Base-by-base conservation (phyloP, 2,113 vertebrate genomes). In the Boleophthalmus pectinirostris region DNA sequence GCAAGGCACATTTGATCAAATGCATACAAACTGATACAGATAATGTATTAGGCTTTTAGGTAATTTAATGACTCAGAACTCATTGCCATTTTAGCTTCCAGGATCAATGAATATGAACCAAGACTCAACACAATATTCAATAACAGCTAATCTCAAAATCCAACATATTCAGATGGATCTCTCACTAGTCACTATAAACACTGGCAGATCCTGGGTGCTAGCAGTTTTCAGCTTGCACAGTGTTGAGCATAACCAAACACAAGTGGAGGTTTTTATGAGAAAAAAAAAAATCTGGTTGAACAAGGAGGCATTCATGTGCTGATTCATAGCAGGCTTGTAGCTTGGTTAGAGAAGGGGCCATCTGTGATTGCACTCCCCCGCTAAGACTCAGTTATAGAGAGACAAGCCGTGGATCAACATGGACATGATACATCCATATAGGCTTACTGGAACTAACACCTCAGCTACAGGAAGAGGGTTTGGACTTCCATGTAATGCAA, bases 271-370 rank as follows among this genome's bases (percentile, higher is more conserved):
- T 90, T 91, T 84, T 84, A 84, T 61, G 25, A 78, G 84, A 51
- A 54, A 43, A 83, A 87, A 91, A 90, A 89, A 88, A 63, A 80
- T 88, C 68, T 64, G 46, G 29, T 64, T 75, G 90, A 92, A 94
- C 92, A 94, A 93, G 87, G 89, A 87, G 78, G 84, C 85, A 92
- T 92, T 94, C 90, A 92, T 93, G 78, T 75, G 25, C 69, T 74
- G 88, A 89, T 89, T 91, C 88, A 90, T 86, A 79, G 2, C 79
- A 83, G 89, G 74, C 80, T 70, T 61, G 73, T 70, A 81, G 84
- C 70, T 71, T 69, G 20, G 77, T 77, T 67, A 75, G 83, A 81
- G 66, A 81, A 82, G 79, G 51, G 54, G 80, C 88, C 90, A 91
- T 91, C 91, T 91, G 90, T 87, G 79, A 78, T 92, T 81, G 74